A percentile compares a stretch with the other conserved stretches of the same genome.
Conservation (phyloP, 1,140 invertebrate genomes). For the Oncopodura yosiiana region DNA sequence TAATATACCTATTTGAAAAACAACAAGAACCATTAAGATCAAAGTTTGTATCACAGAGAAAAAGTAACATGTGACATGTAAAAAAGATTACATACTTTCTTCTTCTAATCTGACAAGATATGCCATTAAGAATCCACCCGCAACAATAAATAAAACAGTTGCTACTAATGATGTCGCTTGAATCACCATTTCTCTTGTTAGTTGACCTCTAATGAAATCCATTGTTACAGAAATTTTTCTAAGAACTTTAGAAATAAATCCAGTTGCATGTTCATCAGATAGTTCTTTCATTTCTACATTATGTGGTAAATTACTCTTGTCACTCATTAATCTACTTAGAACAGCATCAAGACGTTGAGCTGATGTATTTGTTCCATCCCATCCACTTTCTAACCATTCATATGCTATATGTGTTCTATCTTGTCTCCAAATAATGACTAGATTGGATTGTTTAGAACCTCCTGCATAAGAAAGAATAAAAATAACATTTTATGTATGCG, state of each 20-base stretch:
- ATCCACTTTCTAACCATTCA: conserved; percentile 68
- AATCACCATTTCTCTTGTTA: conserved; percentile 70
- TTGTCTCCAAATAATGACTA: conserved; percentile 78
- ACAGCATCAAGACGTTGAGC: conserved; percentile 59
- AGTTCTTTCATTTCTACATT: conserved; percentile 48
- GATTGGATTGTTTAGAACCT: conserved; percentile 27
- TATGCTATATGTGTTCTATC: conserved; percentile 77
- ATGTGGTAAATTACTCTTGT: conserved; percentile 49
- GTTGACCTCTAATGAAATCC: conserved; percentile 61
- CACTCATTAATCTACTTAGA: conserved; percentile 58
- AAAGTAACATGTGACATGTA: too few species aligned
- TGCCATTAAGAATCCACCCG: conserved; percentile 75
- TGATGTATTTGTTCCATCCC: conserved; percentile 59
- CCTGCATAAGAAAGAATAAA: conserved; percentile 6
- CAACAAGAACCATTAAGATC: too few species aligned
- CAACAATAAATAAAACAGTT: conserved; percentile 68
- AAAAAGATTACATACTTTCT: too few species aligned
- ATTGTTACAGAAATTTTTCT: conserved; percentile 56
- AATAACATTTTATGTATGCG: conserved; percentile 11
- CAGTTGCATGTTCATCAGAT: conserved; percentile 61
- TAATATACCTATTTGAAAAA: too few species aligned
- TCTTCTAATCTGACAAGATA: too few species aligned
- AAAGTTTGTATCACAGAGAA: too few species aligned
- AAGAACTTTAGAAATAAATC: conserved; percentile 60
- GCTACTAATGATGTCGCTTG: conserved; percentile 69